A percentile compares a stretch with the other conserved stretches of the same genome.
Evolutionary conservation across 2,888 invertebrate species (phyloP).

Genomic region (Netelia melanura): DNA sequence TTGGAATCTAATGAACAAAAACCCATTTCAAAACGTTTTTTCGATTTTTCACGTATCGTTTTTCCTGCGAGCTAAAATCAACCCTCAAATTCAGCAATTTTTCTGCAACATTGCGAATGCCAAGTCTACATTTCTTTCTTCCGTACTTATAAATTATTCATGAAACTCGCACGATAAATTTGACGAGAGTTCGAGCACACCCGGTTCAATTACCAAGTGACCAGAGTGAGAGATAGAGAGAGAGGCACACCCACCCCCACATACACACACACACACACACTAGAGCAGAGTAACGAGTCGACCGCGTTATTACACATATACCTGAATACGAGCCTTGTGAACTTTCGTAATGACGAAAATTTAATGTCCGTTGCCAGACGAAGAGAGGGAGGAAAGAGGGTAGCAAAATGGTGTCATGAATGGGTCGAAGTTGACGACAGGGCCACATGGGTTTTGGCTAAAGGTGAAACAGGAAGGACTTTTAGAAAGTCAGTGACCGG

Average conservation of each 20-base stretch:
- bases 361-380: constrained; percentile 26
- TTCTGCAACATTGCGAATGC: too few relatives aligned
- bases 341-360: constrained; percentile 51
- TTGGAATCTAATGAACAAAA: too few relatives aligned
- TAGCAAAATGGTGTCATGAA: constrained; percentile 5
- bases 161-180: not conserved
- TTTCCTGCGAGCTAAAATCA: not conserved
- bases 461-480: not conserved
- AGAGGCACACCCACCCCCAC: too few relatives aligned
- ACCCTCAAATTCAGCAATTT: too few relatives aligned
- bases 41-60: too few relatives aligned
- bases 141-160: not conserved
- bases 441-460: not conserved
- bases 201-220: not conserved
- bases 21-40: too few relatives aligned
- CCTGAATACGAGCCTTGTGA: not conserved
- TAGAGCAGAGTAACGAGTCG: not conserved
- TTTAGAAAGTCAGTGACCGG: not conserved
- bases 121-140: not conserved
- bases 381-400: not conserved
- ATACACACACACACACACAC: not conserved
- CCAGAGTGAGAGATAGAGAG: not conserved
- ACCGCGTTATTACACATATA: not conserved
- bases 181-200: not conserved
- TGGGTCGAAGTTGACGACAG: constrained; percentile 32